Base-by-base conservation (phyloP, 2,888 invertebrate species). In the Junonia oenone region DNA sequence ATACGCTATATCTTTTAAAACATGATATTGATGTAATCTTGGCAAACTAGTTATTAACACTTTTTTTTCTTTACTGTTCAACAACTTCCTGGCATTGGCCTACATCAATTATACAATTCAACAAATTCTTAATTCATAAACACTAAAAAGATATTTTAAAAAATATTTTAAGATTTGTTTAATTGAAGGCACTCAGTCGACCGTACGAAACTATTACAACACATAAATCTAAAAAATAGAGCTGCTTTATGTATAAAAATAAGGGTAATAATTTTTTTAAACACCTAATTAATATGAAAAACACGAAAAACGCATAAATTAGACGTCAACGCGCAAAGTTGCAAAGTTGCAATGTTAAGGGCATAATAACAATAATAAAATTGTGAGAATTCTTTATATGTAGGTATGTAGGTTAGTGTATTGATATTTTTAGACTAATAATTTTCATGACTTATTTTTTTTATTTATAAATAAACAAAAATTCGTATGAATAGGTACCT, bases 81-180 rank as follows among this genome's bases (percentile, higher is more conserved):
- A 47, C 29, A 48, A 54, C 17, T 56, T 51, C 37, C 56, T 56
- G 51, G 33, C 56, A 51, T 51, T 56, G 56, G 31, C 14, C 51
- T 27, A 51, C 47, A 49, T 49, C 27, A 45, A 40, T 45, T 13
- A 27, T 8, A n/a, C 35, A 48, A 35, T 22, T n/a, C n/a, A n/a
- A n/a, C n/a, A n/a, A n/a, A n/a, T n/a, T 33, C 11, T 19, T 40
- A 19, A 40, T 19, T 19, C 38, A 11, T 40, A 15, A 19, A 19
- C 2, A 15, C 15, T 15, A 8, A 19, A 19, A 40, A 40, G n/a
- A 11, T 11, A 11, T 40, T 11, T 19, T 40, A 15, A 2, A 8
- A 37, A 37, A 6, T 15, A 15, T 15, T 37, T 15, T 9, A 38
- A 5, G 5, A 13, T 33, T 33, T 13, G 6, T 11, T 29, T 46